Evolutionary conservation across 2,797 vertebrate species (phyloP), one percentile per base, ranked within the genome.

Genomic region (Parauchenoglanis punctatus): DNA sequence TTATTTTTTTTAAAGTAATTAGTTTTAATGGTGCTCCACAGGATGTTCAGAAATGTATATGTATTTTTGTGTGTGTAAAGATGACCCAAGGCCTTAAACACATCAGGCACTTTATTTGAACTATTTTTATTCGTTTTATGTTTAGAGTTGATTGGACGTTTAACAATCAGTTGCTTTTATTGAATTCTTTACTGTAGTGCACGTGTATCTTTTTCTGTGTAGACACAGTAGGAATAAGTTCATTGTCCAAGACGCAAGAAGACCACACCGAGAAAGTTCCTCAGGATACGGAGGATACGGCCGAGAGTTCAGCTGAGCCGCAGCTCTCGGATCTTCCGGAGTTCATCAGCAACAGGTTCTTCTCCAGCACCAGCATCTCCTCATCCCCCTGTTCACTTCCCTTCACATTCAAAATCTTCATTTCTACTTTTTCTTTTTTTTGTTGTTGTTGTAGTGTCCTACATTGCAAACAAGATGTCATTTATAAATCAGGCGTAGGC

Each of bases 291-390:
- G 52, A 59, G 49, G 54, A 70, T 56, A 84, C 77, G 6, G 40
- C 83, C 0, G 92, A 94, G 88, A 89, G 91, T 86, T 90, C 91
- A 7, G 91, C 87, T 4, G 90, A 94, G 3, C 87, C 88, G 7
- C 54, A 35, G 11, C 61, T 76, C 23, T 88, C 84, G 76, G 83
- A 89, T 91, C n/a, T 85, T 68, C 77, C 85, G 1, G 77, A 87
- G 46, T 7, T 83, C 54, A 54, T 54, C 80, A 35, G 25, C 58
- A 35, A 58, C 46, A 88, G 87, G 89, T 91, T 85, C 11, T 86
- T 85, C 12, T 76, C n/a, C 54, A 40, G 58, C 2, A 44, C 31
- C 54, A 44, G 28, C 49, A 31, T 28, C 28, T 15, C 20, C 28
- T 83, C n/a, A n/a, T 56, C 25, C 56, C 52, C 40, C 13, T 10